phyloP scores from a whole-genome alignment of 2,113 vertebrate genomes.

The Dicerorhinus sumatrensis region DNA sequence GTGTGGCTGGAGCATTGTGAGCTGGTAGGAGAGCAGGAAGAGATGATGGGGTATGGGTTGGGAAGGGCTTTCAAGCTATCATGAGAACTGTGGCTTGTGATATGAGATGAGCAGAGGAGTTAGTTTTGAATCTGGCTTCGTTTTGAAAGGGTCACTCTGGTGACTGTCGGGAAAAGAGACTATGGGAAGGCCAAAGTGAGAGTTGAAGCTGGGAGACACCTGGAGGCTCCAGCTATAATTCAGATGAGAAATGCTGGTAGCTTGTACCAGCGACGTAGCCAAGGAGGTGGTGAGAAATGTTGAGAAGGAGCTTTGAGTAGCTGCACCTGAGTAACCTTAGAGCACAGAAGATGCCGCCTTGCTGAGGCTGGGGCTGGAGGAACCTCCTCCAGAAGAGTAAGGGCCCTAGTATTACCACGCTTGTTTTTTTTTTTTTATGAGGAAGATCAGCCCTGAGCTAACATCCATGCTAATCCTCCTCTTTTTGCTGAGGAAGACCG shows the following conservation, averaged over 20 bases:
- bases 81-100: too few species aligned
- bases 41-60: not conserved
- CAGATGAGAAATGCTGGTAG: not conserved
- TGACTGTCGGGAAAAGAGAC: not conserved
- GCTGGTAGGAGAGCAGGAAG: too few species aligned
- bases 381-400: rapidly evolving
- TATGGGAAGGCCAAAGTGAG: not conserved
- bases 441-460: too few species aligned
- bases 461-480: too few species aligned
- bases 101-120: not conserved
- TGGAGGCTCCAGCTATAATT: not conserved
- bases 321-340: not conserved
- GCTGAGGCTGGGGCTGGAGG: not conserved
- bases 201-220: not conserved
- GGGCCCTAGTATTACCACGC: not conserved
- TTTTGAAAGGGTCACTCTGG: not conserved
- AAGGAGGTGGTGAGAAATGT: not conserved
- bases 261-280: not conserved
- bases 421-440: not conserved
- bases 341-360: rapidly evolving
- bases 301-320: not conserved
- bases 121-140: not conserved
- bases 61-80: not conserved
- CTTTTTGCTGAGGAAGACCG: too few species aligned
- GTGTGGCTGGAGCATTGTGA: not conserved